phyloP scores from a whole-genome alignment of 2,888 invertebrate species.

The Anodontia alba region DNA sequence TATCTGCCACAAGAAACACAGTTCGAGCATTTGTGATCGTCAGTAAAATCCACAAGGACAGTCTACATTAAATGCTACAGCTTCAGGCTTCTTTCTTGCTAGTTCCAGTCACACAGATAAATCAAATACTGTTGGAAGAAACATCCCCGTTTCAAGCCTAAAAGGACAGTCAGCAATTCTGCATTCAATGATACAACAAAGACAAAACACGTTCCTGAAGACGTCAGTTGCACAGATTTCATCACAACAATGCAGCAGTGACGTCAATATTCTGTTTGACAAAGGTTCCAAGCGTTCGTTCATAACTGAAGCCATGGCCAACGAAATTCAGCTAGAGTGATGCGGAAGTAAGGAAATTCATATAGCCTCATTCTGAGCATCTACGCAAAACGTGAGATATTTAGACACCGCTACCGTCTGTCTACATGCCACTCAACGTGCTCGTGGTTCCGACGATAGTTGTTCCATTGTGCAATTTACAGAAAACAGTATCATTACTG shows the following conservation, averaged over 20 bases:
- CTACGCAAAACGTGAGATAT: not conserved
- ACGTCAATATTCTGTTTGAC: conserved; percentile 27
- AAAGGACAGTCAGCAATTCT: not conserved
- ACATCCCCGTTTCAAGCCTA: not conserved
- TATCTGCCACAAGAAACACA: too few species aligned
- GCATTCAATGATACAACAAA: not conserved
- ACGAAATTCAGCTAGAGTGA: conserved; percentile 24
- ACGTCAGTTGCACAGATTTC: conserved; percentile 22
- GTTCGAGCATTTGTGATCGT: too few species aligned
- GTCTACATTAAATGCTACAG: too few species aligned
- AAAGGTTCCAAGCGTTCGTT: conserved; percentile 36
- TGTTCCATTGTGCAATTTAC: conserved; percentile 25
- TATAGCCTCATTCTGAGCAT: conserved; percentile 40
- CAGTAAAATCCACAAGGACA: too few species aligned
- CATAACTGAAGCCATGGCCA: conserved; percentile 34
- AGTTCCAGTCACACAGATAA: too few species aligned
- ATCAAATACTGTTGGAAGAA: not conserved
- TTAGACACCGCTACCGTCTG: conserved; percentile 8
- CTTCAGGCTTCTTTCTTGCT: too few species aligned
- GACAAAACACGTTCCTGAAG: conserved; percentile 13
- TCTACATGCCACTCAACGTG: conserved; percentile 38
- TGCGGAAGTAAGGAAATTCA: conserved; percentile 28
- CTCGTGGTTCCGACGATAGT: conserved; percentile 51
- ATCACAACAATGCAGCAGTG: not conserved
- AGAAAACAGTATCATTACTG: not conserved